Evolutionary conservation across 2,888 invertebrate species (phyloP).

Genomic region (Napeogenes sylphis): DNA sequence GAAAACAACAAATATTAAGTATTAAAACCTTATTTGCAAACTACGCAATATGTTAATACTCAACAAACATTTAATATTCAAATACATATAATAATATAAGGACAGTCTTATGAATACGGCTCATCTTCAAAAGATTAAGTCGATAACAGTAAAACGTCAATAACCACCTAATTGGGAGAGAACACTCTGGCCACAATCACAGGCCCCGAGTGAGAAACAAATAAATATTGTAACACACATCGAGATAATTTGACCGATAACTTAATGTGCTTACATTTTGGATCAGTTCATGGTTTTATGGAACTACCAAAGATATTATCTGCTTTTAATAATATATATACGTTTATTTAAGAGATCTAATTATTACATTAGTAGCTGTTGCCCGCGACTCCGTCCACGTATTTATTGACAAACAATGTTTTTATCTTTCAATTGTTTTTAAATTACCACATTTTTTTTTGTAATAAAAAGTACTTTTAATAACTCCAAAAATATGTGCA

Average conservation of each 20-base stretch:
- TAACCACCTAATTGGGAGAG: conserved; percentile 77
- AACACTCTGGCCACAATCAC: conserved; percentile 66
- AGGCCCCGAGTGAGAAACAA: conserved; percentile 68
- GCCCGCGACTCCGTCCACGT: no score
- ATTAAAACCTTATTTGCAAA: no score
- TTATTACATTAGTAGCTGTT: no score
- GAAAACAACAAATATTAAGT: no score
- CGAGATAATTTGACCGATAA: conserved; percentile 74
- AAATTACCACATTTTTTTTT: no score
- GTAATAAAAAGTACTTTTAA: no score
- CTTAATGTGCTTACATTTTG: conserved; percentile 77
- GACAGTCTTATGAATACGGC: conserved; percentile 60
- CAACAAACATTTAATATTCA: no score
- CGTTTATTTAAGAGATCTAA: no score
- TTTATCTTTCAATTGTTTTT: no score
- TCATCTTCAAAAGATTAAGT: conserved; percentile 60
- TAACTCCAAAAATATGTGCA: no score
- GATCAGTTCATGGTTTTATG: conserved; percentile 77
- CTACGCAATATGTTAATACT: no score
- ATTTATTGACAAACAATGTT: no score
- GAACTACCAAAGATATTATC: conserved; percentile 66
- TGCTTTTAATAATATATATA: conserved; percentile 28
- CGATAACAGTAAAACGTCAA: conserved; percentile 77
- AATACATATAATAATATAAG: not conserved
- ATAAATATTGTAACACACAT: conserved; percentile 75